These are phyloP conservation scores for Rhagonycha fulva DNA, from an alignment of 2,888 invertebrate species.

Conservation along the genomic window DNA sequence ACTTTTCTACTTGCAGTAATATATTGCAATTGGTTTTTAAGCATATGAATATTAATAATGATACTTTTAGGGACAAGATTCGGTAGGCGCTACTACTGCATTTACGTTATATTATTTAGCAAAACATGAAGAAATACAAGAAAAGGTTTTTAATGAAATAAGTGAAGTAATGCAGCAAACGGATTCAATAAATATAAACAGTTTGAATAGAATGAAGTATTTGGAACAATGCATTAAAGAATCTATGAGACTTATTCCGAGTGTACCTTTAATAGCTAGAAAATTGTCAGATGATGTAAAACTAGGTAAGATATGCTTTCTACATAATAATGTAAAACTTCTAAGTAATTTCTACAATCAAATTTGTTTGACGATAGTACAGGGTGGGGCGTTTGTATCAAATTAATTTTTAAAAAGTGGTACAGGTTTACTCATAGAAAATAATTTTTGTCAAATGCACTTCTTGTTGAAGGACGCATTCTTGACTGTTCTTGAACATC, in stretches of 20 bases:
- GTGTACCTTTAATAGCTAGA: conserved; percentile 69
- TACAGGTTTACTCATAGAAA: too few species aligned
- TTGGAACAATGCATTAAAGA: conserved; percentile 74
- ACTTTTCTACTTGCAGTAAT: conserved; percentile 66
- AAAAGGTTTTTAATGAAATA: conserved; percentile 57
- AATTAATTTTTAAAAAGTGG: too few species aligned
- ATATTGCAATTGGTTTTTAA: background rate
- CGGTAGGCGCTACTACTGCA: conserved; percentile 62
- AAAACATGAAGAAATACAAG: conserved; percentile 59
- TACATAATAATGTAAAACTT: background rate
- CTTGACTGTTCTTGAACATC: too few species aligned
- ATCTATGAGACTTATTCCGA: conserved; percentile 67
- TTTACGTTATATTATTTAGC: conserved; percentile 62
- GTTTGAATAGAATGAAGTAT: conserved; percentile 67
- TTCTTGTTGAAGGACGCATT: too few species aligned
- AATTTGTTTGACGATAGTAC: too few species aligned
- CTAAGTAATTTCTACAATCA: too few species aligned
- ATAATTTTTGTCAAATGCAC: too few species aligned
- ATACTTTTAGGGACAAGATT: conserved; percentile 61
- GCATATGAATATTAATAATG: background rate
- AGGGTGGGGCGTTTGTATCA: too few species aligned
- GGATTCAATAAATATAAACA: conserved; percentile 59
- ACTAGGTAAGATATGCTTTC: conserved; percentile 56
- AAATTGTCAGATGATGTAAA: conserved; percentile 60
- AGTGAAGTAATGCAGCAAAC: conserved; percentile 56